Percentiles rank a stretch among this genome's conserved stretches.
Conservation (phyloP, 2,888 invertebrate genomes). For the Epinotia ramella region DNA sequence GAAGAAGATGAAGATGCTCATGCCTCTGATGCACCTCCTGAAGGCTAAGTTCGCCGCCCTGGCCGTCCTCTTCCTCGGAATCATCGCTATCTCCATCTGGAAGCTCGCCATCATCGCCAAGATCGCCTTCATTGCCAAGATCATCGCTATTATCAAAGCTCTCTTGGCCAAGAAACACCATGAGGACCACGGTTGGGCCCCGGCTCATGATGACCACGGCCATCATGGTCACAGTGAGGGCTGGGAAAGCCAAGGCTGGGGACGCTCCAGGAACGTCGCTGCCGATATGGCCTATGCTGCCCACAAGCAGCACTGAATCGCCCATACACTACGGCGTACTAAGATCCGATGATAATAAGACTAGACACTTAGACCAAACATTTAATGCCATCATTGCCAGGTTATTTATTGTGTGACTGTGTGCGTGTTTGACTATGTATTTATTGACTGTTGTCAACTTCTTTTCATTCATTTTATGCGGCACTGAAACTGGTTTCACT, state of each 20-base stretch:
- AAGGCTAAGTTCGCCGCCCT: slow-evolving; percentile 88
- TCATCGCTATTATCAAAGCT: slow-evolving; percentile 71
- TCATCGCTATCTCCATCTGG: slow-evolving; percentile 88
- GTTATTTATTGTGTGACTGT: slow-evolving; percentile 55
- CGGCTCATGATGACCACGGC: slow-evolving; percentile 58
- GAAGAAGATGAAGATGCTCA: slow-evolving; percentile 75
- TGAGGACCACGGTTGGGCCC: slow-evolving; percentile 66
- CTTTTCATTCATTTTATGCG: slow-evolving; percentile 72
- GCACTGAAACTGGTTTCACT: slow-evolving; percentile 31
- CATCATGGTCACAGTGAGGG: slow-evolving; percentile 60
- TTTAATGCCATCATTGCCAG: slow-evolving; percentile 50
- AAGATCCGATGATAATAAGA: background rate
- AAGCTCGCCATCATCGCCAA: slow-evolving; percentile 91
- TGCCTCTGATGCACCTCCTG: slow-evolving; percentile 86
- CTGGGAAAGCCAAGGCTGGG: slow-evolving; percentile 76
- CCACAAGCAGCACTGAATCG: slow-evolving; percentile 65
- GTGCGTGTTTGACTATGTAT: slow-evolving; percentile 54
- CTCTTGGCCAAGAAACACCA: slow-evolving; percentile 74
- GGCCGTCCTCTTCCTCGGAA: slow-evolving; percentile 87
- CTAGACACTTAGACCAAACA: slow-evolving; percentile 57
- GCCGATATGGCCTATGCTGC: slow-evolving; percentile 75
- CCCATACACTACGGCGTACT: background rate
- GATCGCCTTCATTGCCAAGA: slow-evolving; percentile 87
- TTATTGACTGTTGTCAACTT: slow-evolving; percentile 55
- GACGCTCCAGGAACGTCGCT: slow-evolving; percentile 73